Conservation (phyloP, 2,888 invertebrate genomes). For the Nomada fucata region DNA sequence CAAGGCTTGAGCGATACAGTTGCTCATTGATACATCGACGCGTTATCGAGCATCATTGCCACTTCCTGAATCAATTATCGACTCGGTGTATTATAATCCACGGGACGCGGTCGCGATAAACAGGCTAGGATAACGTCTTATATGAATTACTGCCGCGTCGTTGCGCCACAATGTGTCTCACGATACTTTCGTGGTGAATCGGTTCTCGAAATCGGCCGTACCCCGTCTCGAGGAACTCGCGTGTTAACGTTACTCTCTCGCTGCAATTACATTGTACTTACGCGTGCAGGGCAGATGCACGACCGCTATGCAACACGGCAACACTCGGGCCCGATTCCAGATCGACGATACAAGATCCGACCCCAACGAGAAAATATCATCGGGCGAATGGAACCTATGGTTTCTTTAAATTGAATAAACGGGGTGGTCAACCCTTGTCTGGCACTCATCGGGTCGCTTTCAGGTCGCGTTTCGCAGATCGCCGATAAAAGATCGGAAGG, state of each 20-base stretch:
- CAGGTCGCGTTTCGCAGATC: conserved; percentile 50
- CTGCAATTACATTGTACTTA: conserved; percentile 37
- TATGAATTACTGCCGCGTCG: conserved; percentile 25
- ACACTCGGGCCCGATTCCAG: conserved; percentile 31
- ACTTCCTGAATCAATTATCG: conserved; percentile 5
- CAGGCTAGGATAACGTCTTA: neutral
- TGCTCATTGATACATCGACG: no score
- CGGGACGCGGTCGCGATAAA: conserved; percentile 22
- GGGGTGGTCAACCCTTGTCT: conserved; percentile 39
- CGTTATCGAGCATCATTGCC: neutral
- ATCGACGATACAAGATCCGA: conserved; percentile 69
- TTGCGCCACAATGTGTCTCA: conserved; percentile 40
- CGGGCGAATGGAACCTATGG: conserved; percentile 43
- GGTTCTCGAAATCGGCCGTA: conserved; percentile 61
- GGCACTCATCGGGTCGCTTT: conserved; percentile 22
- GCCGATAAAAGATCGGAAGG: conserved; percentile 50
- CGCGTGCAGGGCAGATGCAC: conserved; percentile 58
- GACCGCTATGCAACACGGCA: conserved; percentile 12
- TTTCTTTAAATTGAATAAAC: conserved; percentile 31
- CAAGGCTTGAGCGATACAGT: no score
- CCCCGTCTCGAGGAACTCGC: conserved; percentile 38
- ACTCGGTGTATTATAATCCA: conserved; percentile 3
- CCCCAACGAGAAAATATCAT: conserved; percentile 50
- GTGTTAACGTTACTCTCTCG: conserved; percentile 45
- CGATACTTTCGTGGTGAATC: conserved; percentile 58